Conservation (phyloP, 2,113 vertebrate genomes). For the Melospiza georgiana region DNA sequence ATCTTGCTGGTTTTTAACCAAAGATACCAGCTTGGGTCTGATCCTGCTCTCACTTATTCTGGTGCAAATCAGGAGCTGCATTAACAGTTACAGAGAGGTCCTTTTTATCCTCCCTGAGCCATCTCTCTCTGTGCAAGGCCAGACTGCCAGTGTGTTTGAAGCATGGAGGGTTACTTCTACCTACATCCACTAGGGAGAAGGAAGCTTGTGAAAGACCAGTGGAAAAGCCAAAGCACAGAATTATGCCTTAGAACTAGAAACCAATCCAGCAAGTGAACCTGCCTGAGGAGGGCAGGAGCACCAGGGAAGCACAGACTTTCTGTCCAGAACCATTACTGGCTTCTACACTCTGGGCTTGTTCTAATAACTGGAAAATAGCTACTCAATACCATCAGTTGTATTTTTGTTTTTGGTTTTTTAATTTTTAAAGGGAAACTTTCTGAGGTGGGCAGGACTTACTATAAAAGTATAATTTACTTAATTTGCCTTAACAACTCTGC, state of each 20-base stretch:
- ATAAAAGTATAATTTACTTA: constrained; percentile 11
- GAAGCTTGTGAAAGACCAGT: background rate
- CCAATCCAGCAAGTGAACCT: background rate
- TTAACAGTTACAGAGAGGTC: background rate
- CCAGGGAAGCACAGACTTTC: background rate
- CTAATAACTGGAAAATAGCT: constrained; percentile 42
- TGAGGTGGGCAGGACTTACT: constrained; percentile 35
- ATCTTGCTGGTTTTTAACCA: background rate
- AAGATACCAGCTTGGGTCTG: background rate
- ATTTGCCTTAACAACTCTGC: constrained; percentile 61
- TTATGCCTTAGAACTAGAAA: background rate
- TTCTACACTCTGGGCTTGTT: constrained; percentile 9
- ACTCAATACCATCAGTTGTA: constrained; percentile 31
- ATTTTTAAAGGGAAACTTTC: constrained; percentile 36
- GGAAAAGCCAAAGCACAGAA: constrained; percentile 41
- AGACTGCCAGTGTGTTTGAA: background rate
- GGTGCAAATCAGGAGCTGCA: background rate
- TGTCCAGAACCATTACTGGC: background rate
- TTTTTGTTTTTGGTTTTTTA: constrained; percentile 20
- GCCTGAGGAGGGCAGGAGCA: background rate
- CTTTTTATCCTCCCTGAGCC: background rate
- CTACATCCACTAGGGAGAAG: background rate
- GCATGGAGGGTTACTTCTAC: background rate
- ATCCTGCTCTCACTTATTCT: background rate
- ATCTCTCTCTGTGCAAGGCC: background rate